Evolutionary conservation across 2,113 vertebrate genomes (phyloP).

Genomic region (Leucoraja erinaceus): DNA sequence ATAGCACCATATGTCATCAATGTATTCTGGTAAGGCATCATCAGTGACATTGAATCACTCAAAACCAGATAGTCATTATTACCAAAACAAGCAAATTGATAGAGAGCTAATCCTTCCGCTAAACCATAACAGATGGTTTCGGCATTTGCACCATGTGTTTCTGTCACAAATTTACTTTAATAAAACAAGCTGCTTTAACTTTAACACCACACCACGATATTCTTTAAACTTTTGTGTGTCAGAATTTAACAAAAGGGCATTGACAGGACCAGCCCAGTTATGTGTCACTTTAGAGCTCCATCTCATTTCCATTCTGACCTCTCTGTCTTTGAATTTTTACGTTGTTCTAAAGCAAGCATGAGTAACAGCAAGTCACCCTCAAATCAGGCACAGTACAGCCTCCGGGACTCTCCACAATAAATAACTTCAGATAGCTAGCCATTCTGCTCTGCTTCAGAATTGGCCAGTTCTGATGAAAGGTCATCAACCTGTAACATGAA

Average conservation of each 20-base stretch:
- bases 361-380: too few species aligned
- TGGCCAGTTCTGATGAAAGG: too few species aligned
- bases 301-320: too few species aligned
- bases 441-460: too few species aligned
- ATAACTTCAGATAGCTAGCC: too few species aligned
- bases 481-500: too few species aligned
- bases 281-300: too few species aligned
- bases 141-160: neutral
- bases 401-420: too few species aligned
- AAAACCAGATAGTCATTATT: conserved; percentile 18
- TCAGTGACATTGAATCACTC: conserved; percentile 2
- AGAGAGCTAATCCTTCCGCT: conserved; percentile 21
- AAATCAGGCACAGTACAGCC: too few species aligned
- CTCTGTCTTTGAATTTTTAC: too few species aligned
- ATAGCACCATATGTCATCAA: neutral
- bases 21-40: neutral
- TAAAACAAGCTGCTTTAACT: conserved; percentile 12
- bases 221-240: neutral
- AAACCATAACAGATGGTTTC: conserved; percentile 38
- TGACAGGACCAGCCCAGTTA: neutral
- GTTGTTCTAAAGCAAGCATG: too few species aligned
- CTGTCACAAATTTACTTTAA: neutral
- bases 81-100: neutral
- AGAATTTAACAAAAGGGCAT: neutral
- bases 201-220: neutral